A percentile compares a stretch with the other conserved stretches of the same genome.
Conservation (phyloP, 2,888 invertebrate species). For the Zygaena filipendulae region DNA sequence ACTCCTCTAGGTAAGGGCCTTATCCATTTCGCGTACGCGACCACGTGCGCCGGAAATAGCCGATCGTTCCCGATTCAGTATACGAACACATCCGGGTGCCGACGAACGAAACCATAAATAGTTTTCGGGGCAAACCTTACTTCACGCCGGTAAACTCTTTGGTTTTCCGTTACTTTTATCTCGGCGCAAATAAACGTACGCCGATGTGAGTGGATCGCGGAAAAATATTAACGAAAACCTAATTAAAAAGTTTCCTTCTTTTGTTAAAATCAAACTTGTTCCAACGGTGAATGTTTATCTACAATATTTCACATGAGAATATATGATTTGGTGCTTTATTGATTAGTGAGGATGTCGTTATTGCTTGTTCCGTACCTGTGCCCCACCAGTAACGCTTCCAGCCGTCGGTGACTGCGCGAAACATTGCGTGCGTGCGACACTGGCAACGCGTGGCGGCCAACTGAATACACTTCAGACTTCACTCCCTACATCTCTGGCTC, state of each 20-base stretch:
- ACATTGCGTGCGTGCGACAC: conserved; percentile 52
- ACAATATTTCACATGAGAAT: too few species aligned
- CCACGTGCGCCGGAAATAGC: conserved; percentile 49
- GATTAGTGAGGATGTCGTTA: conserved; percentile 46
- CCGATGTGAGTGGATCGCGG: too few species aligned
- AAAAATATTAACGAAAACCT: too few species aligned
- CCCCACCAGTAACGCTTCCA: conserved; percentile 66
- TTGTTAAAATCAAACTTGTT: too few species aligned
- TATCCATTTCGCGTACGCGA: too few species aligned
- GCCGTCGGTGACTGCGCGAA: conserved; percentile 52
- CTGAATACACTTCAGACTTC: conserved; percentile 25
- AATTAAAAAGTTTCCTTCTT: too few species aligned
- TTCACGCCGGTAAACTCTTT: conserved; percentile 22
- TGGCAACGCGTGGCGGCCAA: conserved; percentile 47
- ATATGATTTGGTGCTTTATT: too few species aligned
- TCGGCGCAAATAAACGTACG: not conserved
- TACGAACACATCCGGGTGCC: conserved; percentile 29
- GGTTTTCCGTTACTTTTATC: conserved; percentile 7
- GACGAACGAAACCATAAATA: conserved; percentile 46
- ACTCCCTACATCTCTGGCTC: not conserved
- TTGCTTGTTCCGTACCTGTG: conserved; percentile 58
- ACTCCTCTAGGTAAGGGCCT: too few species aligned
- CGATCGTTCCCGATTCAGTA: conserved; percentile 20
- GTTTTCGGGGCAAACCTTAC: conserved; percentile 37
- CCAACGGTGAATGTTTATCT: too few species aligned